phyloP scores from a whole-genome alignment of 2,888 invertebrate species.

The Furcula furcula region DNA sequence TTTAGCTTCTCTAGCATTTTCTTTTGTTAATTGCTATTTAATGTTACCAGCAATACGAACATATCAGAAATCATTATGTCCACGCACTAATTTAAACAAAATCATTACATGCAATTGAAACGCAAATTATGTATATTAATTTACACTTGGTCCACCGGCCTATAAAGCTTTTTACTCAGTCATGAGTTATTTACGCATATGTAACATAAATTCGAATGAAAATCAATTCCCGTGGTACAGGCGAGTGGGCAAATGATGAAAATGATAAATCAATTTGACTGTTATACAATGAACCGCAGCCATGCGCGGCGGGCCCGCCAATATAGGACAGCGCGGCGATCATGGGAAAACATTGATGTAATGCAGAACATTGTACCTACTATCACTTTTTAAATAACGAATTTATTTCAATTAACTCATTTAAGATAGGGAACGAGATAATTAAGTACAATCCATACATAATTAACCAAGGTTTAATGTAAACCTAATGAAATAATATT shows the following conservation, averaged over 20 bases:
- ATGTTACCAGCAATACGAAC: too few species aligned
- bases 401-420: neutral
- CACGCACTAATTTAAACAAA: too few species aligned
- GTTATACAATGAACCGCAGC: slow-evolving; percentile 31
- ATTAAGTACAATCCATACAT: too few species aligned
- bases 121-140: slow-evolving; percentile 9
- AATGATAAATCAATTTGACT: slow-evolving; percentile 42
- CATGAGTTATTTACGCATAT: slow-evolving; percentile 24
- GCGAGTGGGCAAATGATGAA: slow-evolving; percentile 34
- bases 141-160: slow-evolving; percentile 20
- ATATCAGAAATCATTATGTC: too few species aligned
- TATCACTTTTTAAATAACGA: neutral
- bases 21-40: too few species aligned
- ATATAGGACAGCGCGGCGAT: neutral
- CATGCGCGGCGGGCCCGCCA: neutral
- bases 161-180: slow-evolving; percentile 16
- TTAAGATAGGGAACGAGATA: too few species aligned
- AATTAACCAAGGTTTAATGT: too few species aligned
- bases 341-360: neutral
- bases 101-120: neutral
- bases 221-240: slow-evolving; percentile 28
- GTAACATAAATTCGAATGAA: slow-evolving; percentile 28
- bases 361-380: neutral
- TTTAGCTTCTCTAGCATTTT: too few species aligned
- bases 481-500: too few species aligned